Conservation (phyloP, 2,888 invertebrate genomes). For the Reticulitermes lucifugus region DNA sequence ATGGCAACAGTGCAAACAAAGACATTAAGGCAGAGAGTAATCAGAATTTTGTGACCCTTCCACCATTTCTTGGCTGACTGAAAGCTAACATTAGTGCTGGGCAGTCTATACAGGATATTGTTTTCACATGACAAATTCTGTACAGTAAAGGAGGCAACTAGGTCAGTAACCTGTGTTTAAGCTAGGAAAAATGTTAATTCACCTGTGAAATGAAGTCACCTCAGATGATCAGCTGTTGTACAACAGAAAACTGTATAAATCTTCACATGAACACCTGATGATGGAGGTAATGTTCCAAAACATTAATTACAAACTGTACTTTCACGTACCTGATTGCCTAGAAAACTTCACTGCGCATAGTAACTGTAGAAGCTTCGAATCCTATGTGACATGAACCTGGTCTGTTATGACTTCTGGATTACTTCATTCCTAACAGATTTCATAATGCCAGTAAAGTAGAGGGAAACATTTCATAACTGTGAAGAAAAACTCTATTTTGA, state of each 20-base stretch:
- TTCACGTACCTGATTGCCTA: too few relatives aligned
- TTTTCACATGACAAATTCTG: slow-evolving; percentile 23
- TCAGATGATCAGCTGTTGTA: neutral
- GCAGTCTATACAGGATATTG: slow-evolving; percentile 40
- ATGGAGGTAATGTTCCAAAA: neutral
- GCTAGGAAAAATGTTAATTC: neutral
- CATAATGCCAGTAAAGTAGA: too few relatives aligned
- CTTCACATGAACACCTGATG: too few relatives aligned
- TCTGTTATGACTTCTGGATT: too few relatives aligned
- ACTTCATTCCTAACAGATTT: too few relatives aligned
- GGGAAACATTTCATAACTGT: too few relatives aligned
- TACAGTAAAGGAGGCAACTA: neutral
- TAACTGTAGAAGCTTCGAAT: too few relatives aligned
- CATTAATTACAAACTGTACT: neutral
- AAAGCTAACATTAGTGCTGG: slow-evolving; percentile 46
- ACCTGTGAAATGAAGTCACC: neutral
- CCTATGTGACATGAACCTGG: too few relatives aligned
- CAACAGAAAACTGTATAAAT: too few relatives aligned
- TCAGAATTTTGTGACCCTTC: slow-evolving; percentile 73
- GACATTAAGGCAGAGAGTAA: slow-evolving; percentile 40
- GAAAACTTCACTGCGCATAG: too few relatives aligned
- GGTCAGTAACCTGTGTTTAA: neutral
- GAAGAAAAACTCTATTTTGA: too few relatives aligned
- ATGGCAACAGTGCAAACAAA: slow-evolving; percentile 17
- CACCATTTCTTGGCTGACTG: slow-evolving; percentile 69